Percentiles rank a stretch among this genome's conserved stretches.
Conservation (phyloP, 2,113 vertebrate species). For the Rhinoderma darwinii region DNA sequence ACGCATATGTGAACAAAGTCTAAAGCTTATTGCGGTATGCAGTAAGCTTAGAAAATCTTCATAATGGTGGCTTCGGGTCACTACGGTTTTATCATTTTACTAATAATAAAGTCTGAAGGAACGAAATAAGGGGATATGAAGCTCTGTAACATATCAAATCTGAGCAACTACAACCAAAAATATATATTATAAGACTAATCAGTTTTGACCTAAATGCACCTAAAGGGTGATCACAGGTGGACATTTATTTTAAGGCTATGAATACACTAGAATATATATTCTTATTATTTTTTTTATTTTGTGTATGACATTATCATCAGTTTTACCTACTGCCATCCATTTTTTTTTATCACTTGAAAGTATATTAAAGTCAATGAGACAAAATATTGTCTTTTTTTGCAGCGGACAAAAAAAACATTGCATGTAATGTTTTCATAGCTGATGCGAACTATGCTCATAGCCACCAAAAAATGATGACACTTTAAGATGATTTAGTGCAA, state of each 20-base stretch:
- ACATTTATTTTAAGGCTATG: neutral
- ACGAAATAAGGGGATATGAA: neutral
- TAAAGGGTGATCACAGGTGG: too few species aligned
- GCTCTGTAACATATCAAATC: too few species aligned
- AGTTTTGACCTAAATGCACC: too few species aligned
- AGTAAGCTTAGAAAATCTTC: neutral
- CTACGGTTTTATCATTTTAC: neutral
- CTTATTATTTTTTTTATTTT: neutral
- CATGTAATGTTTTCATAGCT: too few species aligned
- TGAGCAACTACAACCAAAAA: neutral
- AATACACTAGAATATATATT: neutral
- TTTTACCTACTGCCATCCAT: neutral
- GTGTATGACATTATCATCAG: neutral
- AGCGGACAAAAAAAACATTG: neutral
- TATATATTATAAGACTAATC: neutral
- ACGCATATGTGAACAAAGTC: too few species aligned
- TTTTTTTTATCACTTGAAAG: neutral
- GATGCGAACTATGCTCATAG: neutral
- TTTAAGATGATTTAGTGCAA: neutral
- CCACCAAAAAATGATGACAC: neutral
- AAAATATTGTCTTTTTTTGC: neutral
- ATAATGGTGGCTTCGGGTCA: neutral
- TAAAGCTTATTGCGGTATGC: too few species aligned
- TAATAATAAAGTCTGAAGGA: neutral
- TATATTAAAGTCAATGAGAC: neutral